These are phyloP conservation scores for Sebastes taczanowskii DNA, from an alignment of 2,797 vertebrate genomes.

Conservation along the genomic window DNA sequence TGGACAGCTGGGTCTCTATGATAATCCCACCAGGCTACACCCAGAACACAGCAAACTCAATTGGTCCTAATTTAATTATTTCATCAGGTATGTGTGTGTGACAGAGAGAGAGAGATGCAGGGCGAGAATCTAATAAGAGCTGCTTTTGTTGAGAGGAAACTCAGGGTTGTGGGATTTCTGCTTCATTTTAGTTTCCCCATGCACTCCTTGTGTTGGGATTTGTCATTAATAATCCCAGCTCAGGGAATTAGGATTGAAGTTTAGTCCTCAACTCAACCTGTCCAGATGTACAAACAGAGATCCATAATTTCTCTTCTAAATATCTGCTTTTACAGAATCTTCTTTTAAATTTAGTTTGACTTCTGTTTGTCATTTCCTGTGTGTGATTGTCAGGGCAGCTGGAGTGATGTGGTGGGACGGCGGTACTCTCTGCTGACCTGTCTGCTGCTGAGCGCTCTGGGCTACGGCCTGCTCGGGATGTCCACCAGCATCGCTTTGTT, in stretches of 20 bases:
- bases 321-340: background rate
- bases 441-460: constrained; percentile 89
- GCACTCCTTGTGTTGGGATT: background rate
- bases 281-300: background rate
- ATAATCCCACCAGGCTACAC: constrained; percentile 47
- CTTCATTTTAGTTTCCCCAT: background rate
- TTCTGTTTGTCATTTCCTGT: background rate
- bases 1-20: constrained; percentile 73
- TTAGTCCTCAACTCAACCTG: background rate
- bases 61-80: constrained; percentile 78
- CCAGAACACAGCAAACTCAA: constrained; percentile 75
- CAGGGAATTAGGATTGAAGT: background rate
- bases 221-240: background rate
- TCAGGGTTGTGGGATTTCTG: constrained; percentile 7
- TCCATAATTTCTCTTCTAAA: background rate
- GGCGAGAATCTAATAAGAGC: constrained; percentile 50
- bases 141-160: constrained; percentile 2
- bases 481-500: constrained; percentile 89
- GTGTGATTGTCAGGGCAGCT: constrained; percentile 88
- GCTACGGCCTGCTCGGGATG: constrained; percentile 90
- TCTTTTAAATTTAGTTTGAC: background rate
- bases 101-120: background rate
- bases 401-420: constrained; percentile 95
- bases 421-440: constrained; percentile 89
- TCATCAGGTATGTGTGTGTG: constrained; percentile 37